These are phyloP conservation scores for Notothenia coriiceps DNA, from an alignment of 2,113 vertebrate species.

Conservation along the genomic window DNA sequence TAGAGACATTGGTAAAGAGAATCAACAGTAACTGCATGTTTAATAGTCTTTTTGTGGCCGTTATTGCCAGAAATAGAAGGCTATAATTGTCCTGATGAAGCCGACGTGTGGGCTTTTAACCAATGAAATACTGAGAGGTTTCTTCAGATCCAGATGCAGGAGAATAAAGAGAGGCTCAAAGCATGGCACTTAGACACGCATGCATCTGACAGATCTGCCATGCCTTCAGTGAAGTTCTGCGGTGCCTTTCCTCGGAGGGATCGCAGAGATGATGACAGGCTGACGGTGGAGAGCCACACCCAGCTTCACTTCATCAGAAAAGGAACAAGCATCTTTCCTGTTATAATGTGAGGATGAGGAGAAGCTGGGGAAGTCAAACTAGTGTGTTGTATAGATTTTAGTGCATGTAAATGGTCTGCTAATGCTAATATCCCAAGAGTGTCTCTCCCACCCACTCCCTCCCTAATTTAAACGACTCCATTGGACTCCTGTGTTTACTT, in stretches of 20 bases:
- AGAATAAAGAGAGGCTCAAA: neutral
- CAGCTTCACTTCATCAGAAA: constrained; percentile 13
- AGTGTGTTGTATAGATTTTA: too few relatives aligned
- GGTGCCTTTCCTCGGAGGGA: constrained; percentile 8
- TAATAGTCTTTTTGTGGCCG: neutral
- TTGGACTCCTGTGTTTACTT: too few relatives aligned
- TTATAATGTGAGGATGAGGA: neutral
- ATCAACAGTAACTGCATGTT: neutral
- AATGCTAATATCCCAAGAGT: too few relatives aligned
- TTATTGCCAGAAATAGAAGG: neutral
- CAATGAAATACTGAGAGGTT: too few relatives aligned
- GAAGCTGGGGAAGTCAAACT: constrained; percentile 37
- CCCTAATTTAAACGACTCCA: too few relatives aligned
- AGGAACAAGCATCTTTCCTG: constrained; percentile 32
- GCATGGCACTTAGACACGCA: neutral
- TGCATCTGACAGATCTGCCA: neutral
- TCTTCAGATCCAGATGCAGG: neutral
- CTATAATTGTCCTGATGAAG: too few relatives aligned
- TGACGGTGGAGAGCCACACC: constrained; percentile 53
- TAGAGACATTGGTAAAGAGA: neutral
- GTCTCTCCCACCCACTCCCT: too few relatives aligned
- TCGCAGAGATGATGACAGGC: constrained; percentile 31
- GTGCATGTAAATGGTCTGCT: too few relatives aligned
- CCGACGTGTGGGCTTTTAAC: too few relatives aligned
- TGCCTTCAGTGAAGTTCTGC: neutral